Conservation (phyloP, 2,888 invertebrate species). For the Eilema caniola region DNA sequence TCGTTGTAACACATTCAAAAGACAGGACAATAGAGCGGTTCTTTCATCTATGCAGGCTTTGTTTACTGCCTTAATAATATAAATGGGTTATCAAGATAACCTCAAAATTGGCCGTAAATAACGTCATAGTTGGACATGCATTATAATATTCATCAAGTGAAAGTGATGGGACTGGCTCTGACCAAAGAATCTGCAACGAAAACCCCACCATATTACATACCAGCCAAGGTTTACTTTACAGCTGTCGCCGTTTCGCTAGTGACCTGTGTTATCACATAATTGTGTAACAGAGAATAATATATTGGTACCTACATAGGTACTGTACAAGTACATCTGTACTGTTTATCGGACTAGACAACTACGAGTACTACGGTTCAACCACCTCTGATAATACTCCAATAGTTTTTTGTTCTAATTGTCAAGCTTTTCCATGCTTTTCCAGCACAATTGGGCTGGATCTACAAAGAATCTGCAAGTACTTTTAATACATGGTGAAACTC, state of each 20-base stretch:
- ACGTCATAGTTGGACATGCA: slow-evolving; percentile 36
- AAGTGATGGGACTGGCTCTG: slow-evolving; percentile 45
- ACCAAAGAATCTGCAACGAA: slow-evolving; percentile 16
- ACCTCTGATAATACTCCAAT: neutral
- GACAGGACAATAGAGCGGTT: neutral
- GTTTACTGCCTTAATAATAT: too few species aligned
- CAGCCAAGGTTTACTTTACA: slow-evolving; percentile 21
- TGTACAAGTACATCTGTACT: neutral
- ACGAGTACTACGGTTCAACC: neutral
- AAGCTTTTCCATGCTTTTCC: too few species aligned
- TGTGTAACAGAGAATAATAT: slow-evolving; percentile 45
- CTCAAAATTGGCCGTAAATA: slow-evolving; percentile 46
- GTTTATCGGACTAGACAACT: neutral
- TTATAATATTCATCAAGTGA: slow-evolving; percentile 34
- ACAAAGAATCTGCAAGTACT: too few species aligned
- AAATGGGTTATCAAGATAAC: slow-evolving; percentile 2
- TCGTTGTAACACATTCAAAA: neutral
- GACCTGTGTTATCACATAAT: slow-evolving; percentile 45
- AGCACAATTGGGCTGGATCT: neutral
- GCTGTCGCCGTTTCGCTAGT: neutral
- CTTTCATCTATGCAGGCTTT: neutral
- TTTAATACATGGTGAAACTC: neutral
- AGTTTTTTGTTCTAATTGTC: neutral
- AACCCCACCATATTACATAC: slow-evolving; percentile 18
- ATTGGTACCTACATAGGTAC: neutral